Conservation (phyloP, 1,140 invertebrate species). For the Drosophila quadrilineata region DNA sequence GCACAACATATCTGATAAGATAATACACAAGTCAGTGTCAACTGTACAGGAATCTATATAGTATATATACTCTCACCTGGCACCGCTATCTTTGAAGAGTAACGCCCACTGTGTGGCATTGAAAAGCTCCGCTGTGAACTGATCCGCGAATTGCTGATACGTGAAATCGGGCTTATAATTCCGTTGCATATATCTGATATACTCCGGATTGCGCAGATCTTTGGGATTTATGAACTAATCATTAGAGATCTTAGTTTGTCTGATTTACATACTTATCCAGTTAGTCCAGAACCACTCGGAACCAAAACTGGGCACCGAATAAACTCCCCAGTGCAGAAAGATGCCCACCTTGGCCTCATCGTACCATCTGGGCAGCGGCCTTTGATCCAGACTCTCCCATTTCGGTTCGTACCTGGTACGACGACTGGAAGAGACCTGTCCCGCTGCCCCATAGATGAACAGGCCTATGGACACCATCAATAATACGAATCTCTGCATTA, state of each 20-base stretch:
- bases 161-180: constrained; percentile 91
- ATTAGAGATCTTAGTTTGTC: too few relatives aligned
- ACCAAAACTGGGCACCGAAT: constrained; percentile 91
- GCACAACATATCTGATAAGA: constrained; percentile 88
- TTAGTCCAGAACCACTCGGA: constrained; percentile 94
- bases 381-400: constrained; percentile 92
- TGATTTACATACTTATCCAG: constrained; percentile 84
- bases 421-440: constrained; percentile 27
- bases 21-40: neutral
- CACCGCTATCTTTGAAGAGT: constrained; percentile 88
- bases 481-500: neutral
- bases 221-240: too few relatives aligned
- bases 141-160: constrained; percentile 92
- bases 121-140: constrained; percentile 92
- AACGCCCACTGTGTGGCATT: constrained; percentile 89
- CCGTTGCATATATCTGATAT: constrained; percentile 86
- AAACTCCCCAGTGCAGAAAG: constrained; percentile 97
- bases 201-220: constrained; percentile 62
- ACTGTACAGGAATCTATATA: neutral
- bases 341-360: constrained; percentile 95
- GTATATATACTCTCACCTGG: constrained; percentile 84
- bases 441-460: neutral
- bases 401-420: constrained; percentile 84
- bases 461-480: too few relatives aligned
- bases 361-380: constrained; percentile 93